Percentiles rank a stretch among this genome's conserved stretches.
Conservation (phyloP, 2,797 vertebrate genomes). For the Falco rusticolus region DNA sequence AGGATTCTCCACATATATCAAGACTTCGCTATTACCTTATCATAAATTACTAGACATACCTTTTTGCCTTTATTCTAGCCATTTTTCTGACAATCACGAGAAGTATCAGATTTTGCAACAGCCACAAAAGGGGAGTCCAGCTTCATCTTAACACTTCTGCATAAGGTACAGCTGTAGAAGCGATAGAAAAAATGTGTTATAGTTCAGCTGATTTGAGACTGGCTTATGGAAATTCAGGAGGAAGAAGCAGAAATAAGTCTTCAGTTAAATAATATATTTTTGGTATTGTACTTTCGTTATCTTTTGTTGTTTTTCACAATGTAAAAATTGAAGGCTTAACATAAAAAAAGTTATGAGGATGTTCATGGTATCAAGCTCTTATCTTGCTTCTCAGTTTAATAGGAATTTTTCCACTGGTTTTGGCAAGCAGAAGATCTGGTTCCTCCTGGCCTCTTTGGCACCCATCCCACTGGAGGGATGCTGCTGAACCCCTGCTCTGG, state of each 20-base stretch:
- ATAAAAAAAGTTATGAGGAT: not conserved
- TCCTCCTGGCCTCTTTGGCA: not conserved
- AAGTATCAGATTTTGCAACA: constrained; percentile 56
- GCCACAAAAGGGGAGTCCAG: constrained; percentile 60
- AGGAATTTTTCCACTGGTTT: not conserved
- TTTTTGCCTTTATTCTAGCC: not conserved
- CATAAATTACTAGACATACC: not conserved
- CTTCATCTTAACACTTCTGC: constrained; percentile 47
- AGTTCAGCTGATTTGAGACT: constrained; percentile 13
- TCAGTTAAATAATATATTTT: constrained; percentile 16
- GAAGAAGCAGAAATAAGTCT: constrained; percentile 50
- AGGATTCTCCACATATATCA: not conserved
- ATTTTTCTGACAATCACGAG: constrained; percentile 50
- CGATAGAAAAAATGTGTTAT: constrained; percentile 32
- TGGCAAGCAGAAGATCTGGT: not conserved
- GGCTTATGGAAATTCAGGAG: constrained; percentile 33
- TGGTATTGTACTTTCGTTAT: not conserved
- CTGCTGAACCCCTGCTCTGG: not conserved
- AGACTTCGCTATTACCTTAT: not conserved
- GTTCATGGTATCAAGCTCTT: not conserved
- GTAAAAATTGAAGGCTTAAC: not conserved
- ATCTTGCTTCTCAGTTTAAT: not conserved
- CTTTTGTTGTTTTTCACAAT: not conserved
- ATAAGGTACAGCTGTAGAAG: constrained; percentile 19
- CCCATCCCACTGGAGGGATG: not conserved